A percentile compares a stretch with the other conserved stretches of the same genome.
Evolutionary conservation across 1,140 invertebrate species (phyloP).

Genomic region (Aphaenogaster rudis): DNA sequence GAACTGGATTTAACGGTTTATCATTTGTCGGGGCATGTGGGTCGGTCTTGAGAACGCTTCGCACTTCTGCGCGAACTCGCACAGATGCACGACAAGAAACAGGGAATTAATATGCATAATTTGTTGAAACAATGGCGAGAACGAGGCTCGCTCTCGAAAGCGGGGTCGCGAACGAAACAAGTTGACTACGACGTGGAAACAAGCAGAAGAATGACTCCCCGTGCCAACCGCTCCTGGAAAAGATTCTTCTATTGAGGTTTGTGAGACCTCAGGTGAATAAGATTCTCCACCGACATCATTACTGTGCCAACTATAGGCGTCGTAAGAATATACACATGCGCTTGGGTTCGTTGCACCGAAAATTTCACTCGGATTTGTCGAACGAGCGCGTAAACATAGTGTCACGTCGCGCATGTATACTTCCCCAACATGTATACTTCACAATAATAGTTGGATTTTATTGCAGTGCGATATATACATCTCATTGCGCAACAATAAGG

Average conservation of each 20-base stretch:
- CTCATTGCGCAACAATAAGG: conserved; percentile 45
- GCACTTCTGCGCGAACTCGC: conserved; percentile 60
- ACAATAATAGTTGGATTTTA: neutral
- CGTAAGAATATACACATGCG: neutral
- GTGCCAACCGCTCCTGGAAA: conserved; percentile 31
- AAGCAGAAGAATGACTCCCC: conserved; percentile 53
- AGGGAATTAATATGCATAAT: conserved; percentile 77
- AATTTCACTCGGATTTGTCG: conserved; percentile 38
- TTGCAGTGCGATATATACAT: conserved; percentile 21
- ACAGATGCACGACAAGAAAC: conserved; percentile 65
- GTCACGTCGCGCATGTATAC: neutral
- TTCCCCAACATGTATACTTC: neutral
- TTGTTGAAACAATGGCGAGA: conserved; percentile 77
- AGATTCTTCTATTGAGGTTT: conserved; percentile 51
- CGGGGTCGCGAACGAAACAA: conserved; percentile 72
- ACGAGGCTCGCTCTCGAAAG: conserved; percentile 76
- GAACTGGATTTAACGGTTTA: conserved; percentile 56
- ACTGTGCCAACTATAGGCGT: neutral
- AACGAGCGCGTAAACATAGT: neutral
- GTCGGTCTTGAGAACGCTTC: conserved; percentile 74
- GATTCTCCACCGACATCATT: conserved; percentile 42
- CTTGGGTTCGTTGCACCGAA: conserved; percentile 35
- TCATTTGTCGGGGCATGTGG: conserved; percentile 69
- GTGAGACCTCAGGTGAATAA: conserved; percentile 16
- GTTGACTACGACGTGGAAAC: conserved; percentile 71